A percentile compares a stretch with the other conserved stretches of the same genome.
Evolutionary conservation across 2,113 vertebrate species (phyloP).

Genomic region (Solenodon paradoxus): DNA sequence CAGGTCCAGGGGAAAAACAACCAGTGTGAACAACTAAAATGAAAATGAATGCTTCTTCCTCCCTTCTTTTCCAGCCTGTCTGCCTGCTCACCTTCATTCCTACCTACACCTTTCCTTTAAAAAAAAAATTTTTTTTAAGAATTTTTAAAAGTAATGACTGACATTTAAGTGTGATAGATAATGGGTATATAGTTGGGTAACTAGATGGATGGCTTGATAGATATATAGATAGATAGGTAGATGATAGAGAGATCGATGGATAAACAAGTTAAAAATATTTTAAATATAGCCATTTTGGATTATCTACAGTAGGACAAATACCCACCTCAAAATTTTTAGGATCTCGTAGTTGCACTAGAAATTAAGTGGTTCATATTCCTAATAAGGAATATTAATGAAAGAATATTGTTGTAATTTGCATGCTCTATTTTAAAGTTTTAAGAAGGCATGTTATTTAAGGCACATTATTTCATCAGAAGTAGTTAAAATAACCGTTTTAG

Average conservation of each 20-base stretch:
- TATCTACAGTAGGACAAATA: neutral
- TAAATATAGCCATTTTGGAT: neutral
- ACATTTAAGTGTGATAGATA: neutral
- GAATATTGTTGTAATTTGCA: neutral
- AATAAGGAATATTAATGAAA: neutral
- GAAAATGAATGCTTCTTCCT: no score
- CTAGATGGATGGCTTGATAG: neutral
- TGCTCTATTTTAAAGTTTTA: slow-evolving; percentile 35
- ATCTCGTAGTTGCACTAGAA: neutral
- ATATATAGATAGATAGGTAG: neutral
- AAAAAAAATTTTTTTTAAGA: no score
- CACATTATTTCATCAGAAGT: neutral
- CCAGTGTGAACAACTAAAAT: no score
- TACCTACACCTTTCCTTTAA: no score
- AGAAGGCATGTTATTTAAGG: slow-evolving; percentile 33
- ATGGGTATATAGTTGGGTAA: no score
- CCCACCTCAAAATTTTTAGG: neutral
- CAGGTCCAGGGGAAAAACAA: no score
- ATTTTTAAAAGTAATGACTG: neutral
- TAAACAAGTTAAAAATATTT: neutral
- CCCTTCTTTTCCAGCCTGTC: no score
- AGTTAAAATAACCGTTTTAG: neutral
- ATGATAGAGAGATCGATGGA: neutral
- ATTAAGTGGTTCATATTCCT: slow-evolving; percentile 5
- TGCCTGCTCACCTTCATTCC: no score